phyloP scores from a whole-genome alignment of 2,797 vertebrate genomes.

The Thunnus albacares region DNA sequence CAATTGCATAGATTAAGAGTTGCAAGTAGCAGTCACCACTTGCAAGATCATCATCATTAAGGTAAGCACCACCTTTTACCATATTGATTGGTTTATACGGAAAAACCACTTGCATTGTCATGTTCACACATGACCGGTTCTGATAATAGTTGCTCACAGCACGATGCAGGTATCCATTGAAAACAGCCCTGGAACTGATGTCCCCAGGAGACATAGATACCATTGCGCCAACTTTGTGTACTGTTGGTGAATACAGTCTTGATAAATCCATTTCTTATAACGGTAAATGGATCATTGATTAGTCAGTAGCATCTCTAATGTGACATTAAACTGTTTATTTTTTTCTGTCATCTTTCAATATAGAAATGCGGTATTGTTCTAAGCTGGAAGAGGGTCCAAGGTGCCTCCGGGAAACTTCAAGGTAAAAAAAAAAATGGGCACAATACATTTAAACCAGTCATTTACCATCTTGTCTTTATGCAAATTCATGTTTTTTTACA shows the following conservation, averaged over 20 bases:
- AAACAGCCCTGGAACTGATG: not conserved
- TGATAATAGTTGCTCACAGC: not conserved
- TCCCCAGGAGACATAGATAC: not conserved
- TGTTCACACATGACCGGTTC: not conserved
- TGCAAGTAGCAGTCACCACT: not conserved
- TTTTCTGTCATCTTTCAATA: not conserved
- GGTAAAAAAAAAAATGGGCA: constrained; percentile 84
- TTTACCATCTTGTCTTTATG: not conserved
- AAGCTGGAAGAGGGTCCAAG: constrained; percentile 99
- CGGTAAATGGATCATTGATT: not conserved
- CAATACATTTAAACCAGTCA: not conserved
- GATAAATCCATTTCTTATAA: not conserved
- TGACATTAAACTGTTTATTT: not conserved
- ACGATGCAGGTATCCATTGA: not conserved
- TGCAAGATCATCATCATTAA: not conserved
- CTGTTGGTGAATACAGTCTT: not conserved
- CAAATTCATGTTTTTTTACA: not conserved
- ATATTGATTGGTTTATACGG: no score
- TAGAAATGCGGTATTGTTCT: constrained; percentile 99
- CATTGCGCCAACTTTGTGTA: not conserved
- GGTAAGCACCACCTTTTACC: not conserved
- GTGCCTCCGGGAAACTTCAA: constrained; percentile 99
- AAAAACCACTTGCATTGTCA: not conserved
- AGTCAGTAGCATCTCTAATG: not conserved
- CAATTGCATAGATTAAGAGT: not conserved